These are phyloP conservation scores for Rhea pennata DNA, from an alignment of 2,113 vertebrate genomes.

Conservation along the genomic window DNA sequence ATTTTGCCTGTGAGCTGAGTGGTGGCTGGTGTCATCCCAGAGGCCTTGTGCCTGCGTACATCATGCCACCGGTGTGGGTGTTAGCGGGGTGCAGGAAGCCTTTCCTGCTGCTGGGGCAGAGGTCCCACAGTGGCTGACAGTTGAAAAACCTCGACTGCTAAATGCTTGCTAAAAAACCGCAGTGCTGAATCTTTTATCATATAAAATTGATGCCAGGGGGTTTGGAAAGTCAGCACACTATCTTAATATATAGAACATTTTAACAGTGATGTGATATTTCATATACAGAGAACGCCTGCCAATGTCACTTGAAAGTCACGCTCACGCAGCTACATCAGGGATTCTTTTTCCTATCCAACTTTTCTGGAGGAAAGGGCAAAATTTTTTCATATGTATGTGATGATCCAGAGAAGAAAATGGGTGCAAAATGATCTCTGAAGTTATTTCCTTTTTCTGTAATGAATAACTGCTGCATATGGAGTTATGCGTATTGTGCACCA, in stretches of 20 bases:
- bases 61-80: rapidly evolving
- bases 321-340: not conserved
- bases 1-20: not conserved
- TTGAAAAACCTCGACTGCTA: not conserved
- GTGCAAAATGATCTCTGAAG: not conserved
- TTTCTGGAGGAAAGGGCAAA: slow-evolving; percentile 14
- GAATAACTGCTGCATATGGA: not conserved
- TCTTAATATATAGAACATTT: not conserved
- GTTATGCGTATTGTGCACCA: not conserved
- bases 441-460: not conserved
- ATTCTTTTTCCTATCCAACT: not conserved
- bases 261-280: not conserved
- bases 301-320: not conserved
- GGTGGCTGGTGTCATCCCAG: rapidly evolving
- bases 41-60: rapidly evolving
- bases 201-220: not conserved
- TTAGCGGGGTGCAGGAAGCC: not conserved
- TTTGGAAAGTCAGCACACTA: not conserved
- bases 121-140: not conserved
- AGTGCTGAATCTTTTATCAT: not conserved
- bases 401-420: not conserved
- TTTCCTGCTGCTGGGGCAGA: not conserved
- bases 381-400: not conserved
- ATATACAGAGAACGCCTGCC: rapidly evolving
- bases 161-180: not conserved